Evolutionary conservation across 2,888 invertebrate genomes (phyloP).

Genomic region (Antheraea yamamai): DNA sequence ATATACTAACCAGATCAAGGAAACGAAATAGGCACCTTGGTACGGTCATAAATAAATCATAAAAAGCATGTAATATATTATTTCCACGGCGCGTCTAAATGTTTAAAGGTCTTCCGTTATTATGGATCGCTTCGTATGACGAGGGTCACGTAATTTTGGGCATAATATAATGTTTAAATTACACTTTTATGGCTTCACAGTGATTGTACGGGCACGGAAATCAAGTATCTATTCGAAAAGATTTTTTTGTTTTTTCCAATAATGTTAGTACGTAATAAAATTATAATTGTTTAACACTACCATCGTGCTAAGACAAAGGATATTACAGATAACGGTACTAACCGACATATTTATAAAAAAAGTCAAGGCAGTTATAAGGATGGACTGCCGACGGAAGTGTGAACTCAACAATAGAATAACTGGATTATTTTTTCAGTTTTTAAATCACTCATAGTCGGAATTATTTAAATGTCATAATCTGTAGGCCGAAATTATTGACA

Average conservation of each 20-base stretch:
- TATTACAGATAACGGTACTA: not conserved
- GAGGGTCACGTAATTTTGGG: slow-evolving; percentile 2
- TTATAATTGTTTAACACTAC: not conserved
- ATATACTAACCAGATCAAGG: slow-evolving; percentile 34
- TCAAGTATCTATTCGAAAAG: not conserved
- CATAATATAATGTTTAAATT: not conserved
- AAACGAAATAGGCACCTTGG: slow-evolving; percentile 34
- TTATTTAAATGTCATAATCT: no score
- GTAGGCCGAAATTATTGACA: no score
- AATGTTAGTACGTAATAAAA: not conserved
- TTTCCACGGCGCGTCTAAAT: not conserved
- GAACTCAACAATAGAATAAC: no score
- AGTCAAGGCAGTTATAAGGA: no score
- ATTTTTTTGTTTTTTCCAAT: not conserved
- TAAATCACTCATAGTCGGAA: no score
- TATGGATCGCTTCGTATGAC: not conserved
- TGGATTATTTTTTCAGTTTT: no score
- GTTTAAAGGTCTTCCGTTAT: not conserved
- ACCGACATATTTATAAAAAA: no score
- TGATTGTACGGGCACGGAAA: not conserved
- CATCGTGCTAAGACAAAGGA: not conserved
- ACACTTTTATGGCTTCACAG: not conserved
- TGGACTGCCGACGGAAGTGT: no score
- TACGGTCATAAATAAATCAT: slow-evolving; percentile 16
- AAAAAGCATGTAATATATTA: not conserved